Percentiles rank a stretch among this genome's conserved stretches.
Conservation (phyloP, 2,888 invertebrate genomes). For the Conistra vaccinii region DNA sequence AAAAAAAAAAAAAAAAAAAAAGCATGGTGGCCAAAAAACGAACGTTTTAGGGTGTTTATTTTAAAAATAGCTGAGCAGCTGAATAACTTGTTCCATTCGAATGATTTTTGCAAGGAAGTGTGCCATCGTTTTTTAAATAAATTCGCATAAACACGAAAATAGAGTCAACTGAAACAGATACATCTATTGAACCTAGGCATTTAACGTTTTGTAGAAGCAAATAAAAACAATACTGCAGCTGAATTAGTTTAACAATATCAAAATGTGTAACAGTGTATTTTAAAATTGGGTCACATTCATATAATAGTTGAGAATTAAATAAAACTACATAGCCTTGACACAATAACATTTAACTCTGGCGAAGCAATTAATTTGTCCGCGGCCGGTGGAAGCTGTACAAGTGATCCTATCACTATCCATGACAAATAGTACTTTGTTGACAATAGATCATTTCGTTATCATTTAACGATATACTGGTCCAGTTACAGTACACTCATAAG, state of each 20-base stretch:
- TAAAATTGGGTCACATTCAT: constrained; percentile 62
- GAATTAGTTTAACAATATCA: constrained; percentile 52
- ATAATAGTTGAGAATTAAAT: constrained; percentile 76
- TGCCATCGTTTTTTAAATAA: not conserved
- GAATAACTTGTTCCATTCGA: constrained; percentile 21
- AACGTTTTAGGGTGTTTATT: constrained; percentile 18
- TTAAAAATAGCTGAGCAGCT: constrained; percentile 32
- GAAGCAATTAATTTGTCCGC: constrained; percentile 83
- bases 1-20: too few relatives aligned
- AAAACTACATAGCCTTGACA: constrained; percentile 84
- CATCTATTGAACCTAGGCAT: not conserved
- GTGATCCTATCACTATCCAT: constrained; percentile 81
- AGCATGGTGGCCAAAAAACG: constrained; percentile 16
- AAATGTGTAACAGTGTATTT: constrained; percentile 26
- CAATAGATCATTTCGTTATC: constrained; percentile 60
- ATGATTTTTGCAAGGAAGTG: constrained; percentile 16
- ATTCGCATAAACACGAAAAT: constrained; percentile 5
- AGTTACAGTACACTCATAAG: constrained; percentile 25
- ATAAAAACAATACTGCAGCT: not conserved
- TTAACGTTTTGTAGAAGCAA: constrained; percentile 16
- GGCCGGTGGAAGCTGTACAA: constrained; percentile 76
- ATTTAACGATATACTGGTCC: constrained; percentile 48
- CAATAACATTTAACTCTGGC: constrained; percentile 86
- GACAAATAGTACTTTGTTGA: constrained; percentile 72
- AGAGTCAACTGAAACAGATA: not conserved